Base-by-base conservation (phyloP, 1,140 invertebrate genomes). In the Acromyrmex echinatior region DNA sequence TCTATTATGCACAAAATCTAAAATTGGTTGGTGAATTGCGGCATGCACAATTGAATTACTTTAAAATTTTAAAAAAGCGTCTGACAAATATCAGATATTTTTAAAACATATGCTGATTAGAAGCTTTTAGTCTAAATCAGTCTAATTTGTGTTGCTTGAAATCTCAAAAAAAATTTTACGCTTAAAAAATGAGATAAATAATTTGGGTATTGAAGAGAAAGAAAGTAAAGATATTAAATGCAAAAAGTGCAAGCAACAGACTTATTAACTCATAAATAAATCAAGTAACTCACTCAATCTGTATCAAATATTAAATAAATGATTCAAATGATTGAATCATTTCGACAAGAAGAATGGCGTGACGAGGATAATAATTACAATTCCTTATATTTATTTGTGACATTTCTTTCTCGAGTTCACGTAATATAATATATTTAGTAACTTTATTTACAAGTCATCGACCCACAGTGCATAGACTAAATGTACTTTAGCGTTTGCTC, bases 391-490 rank as follows among this genome's bases (percentile, higher is more conserved):
- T 92, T 92, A 92, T 92, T 92, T 89, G 58, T 87, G 84, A 91
- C 82, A 81, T 81, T 84, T 70, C 66, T 70, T 88, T 66, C 56
- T 90, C 79, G 62, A 87, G 87, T 87, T 92, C 84, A 91, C 86
- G 90, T 91, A 85, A 92, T 88, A 89, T 92, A 91, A 90, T 91
- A 87, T 88, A 87, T 88, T 92, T 87, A 89, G 86, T 93, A 93
- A 92, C 86, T 93, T 92, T 93, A 93, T 93, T 93, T 93, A 93
- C 92, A 93, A 91, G 88, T 90, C 70, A 93, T 90, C 82, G 71
- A 76, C 62, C 71, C 86, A 49, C 39, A 73, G 68, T 89, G 77
- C 68, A 87, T 76, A 82, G 86, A 81, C 86, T 84, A 88, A 84
- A 92, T 86, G 90, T 92, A 91, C 58, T 88, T 92, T 86, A 88